Base-by-base conservation (phyloP, 2,113 vertebrate genomes). In the Ceyx melanurus region DNA sequence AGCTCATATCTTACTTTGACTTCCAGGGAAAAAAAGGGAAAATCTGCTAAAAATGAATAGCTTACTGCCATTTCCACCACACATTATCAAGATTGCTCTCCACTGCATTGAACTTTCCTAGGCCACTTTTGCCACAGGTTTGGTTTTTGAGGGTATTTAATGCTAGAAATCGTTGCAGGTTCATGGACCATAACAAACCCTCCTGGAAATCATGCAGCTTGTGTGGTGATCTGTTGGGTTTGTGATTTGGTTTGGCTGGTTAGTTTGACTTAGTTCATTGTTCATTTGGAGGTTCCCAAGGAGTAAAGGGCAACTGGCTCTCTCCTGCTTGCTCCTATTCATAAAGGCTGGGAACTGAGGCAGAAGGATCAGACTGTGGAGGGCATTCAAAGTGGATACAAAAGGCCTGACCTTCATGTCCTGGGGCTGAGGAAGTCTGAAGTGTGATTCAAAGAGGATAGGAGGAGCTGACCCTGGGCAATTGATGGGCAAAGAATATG, bases 391-490 rank as follows among this genome's bases (percentile, higher is more conserved):
- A 56, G 62, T 19, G 61, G 35, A 65, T 29, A 94, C 77, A 94
- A 82, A 94, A 91, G 84, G 62, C 66, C 46, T 96, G 95, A 95
- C 79, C 87, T 89, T 81, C 28, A 20, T 62, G 86, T 93, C 74
- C 74, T 56, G 51, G 74, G 88, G 43, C 56, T 2, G 6, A 91
- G 76, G 54, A 80, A 82, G 19, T 56, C 31, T 84, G 58, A 89
- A 68, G 42, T 70, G 18, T 58, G 31, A 87, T 62, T 96, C 77
- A 94, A 88, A 94, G 86, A 79, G 42, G 28, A 26, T 66, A 84
- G 70, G 50, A 94, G 37, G 37, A 88, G 12, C 50, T 90, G 80
- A 94, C 77, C 82, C 31, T 29, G 5, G 20, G 40, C 1, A 0
- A 68, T 72, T 84, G 77, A 93, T 84, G 75, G 58, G 28, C 15